phyloP scores from a whole-genome alignment of 1,140 invertebrate genomes.

The Gryllus bimaculatus region DNA sequence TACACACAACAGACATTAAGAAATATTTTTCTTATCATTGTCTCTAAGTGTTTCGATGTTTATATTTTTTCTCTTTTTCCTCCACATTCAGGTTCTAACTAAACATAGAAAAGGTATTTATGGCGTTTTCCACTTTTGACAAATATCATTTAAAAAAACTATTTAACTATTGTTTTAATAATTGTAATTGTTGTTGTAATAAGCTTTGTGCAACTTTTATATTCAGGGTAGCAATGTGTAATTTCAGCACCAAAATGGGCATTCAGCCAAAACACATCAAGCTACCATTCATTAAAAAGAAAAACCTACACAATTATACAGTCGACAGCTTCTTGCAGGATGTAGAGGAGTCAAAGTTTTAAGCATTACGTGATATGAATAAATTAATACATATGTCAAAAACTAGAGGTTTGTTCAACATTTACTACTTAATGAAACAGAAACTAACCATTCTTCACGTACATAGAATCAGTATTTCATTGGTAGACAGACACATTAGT shows the following conservation, averaged over 20 bases:
- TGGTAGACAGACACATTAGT: not conserved
- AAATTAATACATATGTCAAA: not conserved
- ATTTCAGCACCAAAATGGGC: not conserved
- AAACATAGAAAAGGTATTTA: not conserved
- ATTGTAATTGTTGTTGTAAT: not conserved
- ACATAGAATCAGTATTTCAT: not conserved
- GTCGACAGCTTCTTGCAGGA: not conserved
- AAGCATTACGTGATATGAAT: not conserved
- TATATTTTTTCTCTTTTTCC: not conserved
- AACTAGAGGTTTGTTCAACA: not conserved
- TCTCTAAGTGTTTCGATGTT: not conserved
- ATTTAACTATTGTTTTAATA: not conserved
- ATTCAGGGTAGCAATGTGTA: not conserved
- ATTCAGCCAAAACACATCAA: not conserved
- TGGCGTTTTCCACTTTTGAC: not conserved
- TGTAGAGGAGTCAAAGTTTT: not conserved
- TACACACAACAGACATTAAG: not conserved
- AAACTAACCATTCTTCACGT: not conserved
- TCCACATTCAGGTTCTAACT: conserved; percentile 1
- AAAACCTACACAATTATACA: not conserved
- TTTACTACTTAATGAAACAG: not conserved
- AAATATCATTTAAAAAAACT: not conserved
- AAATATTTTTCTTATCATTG: not conserved
- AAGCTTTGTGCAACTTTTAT: not conserved
- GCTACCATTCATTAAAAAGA: not conserved